These are phyloP conservation scores for Drosophila busckii DNA, from an alignment of 1,140 invertebrate species.

Conservation along the genomic window DNA sequence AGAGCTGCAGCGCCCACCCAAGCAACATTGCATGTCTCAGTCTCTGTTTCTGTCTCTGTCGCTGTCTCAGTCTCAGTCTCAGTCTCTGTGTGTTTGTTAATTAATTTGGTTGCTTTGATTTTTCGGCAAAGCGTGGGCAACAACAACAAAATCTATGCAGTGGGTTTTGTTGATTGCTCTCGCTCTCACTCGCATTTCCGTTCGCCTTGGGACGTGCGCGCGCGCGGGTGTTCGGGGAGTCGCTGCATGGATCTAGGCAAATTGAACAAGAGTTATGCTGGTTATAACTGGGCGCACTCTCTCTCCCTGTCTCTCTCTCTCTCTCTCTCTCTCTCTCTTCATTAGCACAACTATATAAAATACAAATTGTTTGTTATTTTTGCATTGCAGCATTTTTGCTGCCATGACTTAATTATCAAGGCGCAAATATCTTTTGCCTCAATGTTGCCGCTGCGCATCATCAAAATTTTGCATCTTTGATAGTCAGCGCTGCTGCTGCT, in stretches of 20 bases:
- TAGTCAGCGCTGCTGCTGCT: no score
- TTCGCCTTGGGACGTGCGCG: no score
- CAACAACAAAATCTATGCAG: not conserved
- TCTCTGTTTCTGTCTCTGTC: conserved; percentile 17
- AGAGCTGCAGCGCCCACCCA: conserved; percentile 52
- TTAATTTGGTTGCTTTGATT: conserved; percentile 55
- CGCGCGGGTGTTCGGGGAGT: not conserved
- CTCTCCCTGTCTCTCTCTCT: not conserved
- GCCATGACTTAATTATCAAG: conserved; percentile 66
- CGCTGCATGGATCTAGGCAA: conserved; percentile 16
- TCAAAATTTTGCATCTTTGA: conserved; percentile 49
- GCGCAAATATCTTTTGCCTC: conserved; percentile 25
- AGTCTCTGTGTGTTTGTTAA: conserved; percentile 50
- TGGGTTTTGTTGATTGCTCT: conserved; percentile 14
- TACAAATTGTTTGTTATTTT: not conserved
- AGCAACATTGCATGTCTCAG: not conserved
- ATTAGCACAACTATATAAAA: not conserved
- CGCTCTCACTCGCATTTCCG: conserved; percentile 36
- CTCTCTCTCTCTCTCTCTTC: not conserved
- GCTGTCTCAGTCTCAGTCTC: not conserved
- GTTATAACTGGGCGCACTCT: conserved; percentile 14
- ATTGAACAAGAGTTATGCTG: conserved; percentile 26
- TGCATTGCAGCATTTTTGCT: conserved; percentile 38
- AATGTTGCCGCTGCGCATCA: conserved; percentile 36
- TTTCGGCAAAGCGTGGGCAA: conserved; percentile 54